These are phyloP conservation scores for Chydorus sphaericus DNA, from an alignment of 2,888 invertebrate genomes.

Conservation along the genomic window DNA sequence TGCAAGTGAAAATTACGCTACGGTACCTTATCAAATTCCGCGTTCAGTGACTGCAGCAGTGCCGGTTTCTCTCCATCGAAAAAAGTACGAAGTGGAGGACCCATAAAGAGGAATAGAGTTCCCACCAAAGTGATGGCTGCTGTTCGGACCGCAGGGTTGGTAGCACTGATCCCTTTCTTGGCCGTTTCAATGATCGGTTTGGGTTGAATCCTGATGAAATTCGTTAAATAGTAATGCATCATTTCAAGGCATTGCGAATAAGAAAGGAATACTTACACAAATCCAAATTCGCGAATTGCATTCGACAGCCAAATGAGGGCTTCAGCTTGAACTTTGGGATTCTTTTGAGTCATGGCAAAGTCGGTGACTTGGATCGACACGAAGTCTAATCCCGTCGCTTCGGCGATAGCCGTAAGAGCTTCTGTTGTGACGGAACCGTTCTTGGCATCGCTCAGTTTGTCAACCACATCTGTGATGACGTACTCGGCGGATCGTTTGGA, in stretches of 20 bases:
- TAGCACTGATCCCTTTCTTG: conserved; percentile 69
- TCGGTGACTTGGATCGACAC: conserved; percentile 54
- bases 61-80: conserved; percentile 79
- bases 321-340: conserved; percentile 80
- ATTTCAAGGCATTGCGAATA: not conserved
- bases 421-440: conserved; percentile 53
- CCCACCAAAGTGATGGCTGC: conserved; percentile 60
- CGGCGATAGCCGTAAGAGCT: conserved; percentile 57
- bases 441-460: conserved; percentile 71
- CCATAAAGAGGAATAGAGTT: conserved; percentile 65
- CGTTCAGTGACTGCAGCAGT: conserved; percentile 64
- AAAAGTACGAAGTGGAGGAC: conserved; percentile 53
- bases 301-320: conserved; percentile 61
- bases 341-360: conserved; percentile 60
- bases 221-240: not conserved
- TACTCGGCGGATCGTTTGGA: conserved; percentile 55
- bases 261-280: conserved; percentile 42
- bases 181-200: conserved; percentile 58
- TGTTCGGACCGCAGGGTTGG: conserved; percentile 68
- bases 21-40: conserved; percentile 62
- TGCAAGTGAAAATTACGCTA: not conserved
- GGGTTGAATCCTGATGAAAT: conserved; percentile 41
- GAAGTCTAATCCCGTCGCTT: conserved; percentile 57
- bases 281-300: conserved; percentile 74
- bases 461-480: conserved; percentile 62